Base-by-base conservation (phyloP, 2,888 invertebrate genomes). In the Arrhopalites spinosus region DNA sequence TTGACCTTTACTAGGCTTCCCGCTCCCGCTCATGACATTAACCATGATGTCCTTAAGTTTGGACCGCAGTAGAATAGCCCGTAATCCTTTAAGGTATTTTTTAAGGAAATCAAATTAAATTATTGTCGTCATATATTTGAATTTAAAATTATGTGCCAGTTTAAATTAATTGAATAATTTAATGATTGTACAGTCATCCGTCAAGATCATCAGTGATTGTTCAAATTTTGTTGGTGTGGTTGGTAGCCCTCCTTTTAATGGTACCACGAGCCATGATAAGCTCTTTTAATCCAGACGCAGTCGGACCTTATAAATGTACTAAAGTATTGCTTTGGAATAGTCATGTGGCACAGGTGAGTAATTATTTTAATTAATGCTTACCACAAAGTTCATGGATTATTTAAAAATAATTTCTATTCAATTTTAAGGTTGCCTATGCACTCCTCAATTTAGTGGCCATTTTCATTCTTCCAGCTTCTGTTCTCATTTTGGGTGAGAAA, bases 141-240 rank as follows among this genome's bases (percentile, higher is more conserved):
- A n/a, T n/a, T n/a, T n/a, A n/a, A n/a, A n/a, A n/a, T n/a, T n/a
- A n/a, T n/a, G n/a, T n/a, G n/a, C n/a, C n/a, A n/a, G n/a, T n/a
- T n/a, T n/a, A n/a, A n/a, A n/a, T n/a, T n/a, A n/a, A n/a, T n/a
- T n/a, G n/a, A n/a, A n/a, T n/a, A n/a, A n/a, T n/a, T n/a, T n/a
- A n/a, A n/a, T n/a, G n/a, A n/a, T n/a, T n/a, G n/a, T n/a, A n/a
- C n/a, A n/a, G n/a, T 45, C 67, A 67, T 45, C 47, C 67, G 17
- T 67, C 67, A 20, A 67, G 45, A 17, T 67, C 67, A 17, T 67
- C 67, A 1, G 67, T 67, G 20, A 20, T 76, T 13, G 5, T 61
- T 56, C 77, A 77, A 59, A 78, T 80, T 23, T 43, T 74, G 11
- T 45, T 36, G 0, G 78, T 80, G n/a, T 80, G 80, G 80, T 27